Evolutionary conservation across 1,140 invertebrate species (phyloP), one percentile per base, ranked within the genome.

Genomic region (Drosophila virilis): DNA sequence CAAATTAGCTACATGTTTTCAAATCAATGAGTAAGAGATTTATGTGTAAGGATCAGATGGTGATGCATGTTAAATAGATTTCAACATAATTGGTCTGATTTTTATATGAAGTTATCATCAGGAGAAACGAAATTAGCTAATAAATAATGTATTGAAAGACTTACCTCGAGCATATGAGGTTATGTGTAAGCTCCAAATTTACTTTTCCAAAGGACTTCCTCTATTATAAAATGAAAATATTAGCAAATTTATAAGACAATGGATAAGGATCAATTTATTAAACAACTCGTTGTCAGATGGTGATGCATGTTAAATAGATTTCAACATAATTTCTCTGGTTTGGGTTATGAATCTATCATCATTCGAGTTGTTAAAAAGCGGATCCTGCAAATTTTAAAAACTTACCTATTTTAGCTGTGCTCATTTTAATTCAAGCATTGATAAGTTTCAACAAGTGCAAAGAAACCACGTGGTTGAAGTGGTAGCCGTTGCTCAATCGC

Each of bases 241-340:
- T 15, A 45, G 1, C 6, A 40, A 4, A 12, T 40, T 40, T n/a
- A 0, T 4, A 40, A 3, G 17, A 7, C n/a, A 4, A 6, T 43
- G 4, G 10, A 13, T 6, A 28, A 33, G 22, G 0, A 13, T 1
- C 1, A 3, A 46, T 59, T 12, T 51, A 12, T 52, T 38, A 54
- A 45, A 54, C 8, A 48, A 60, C n/a, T 59, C 15, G 48, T 43
- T 60, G 8, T 78, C 81, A 85, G 80, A 85, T 85, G 81, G 81
- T 85, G 81, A 85, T 85, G 82, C 82, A 85, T 85, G 82, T 85
- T 75, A 62, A 32, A 72, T 42, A 35, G 59, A 77, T 84, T 84
- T 84, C 80, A 84, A 83, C 80, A 84, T 70, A 15, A 64, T 73
- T 73, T 22, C 9, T 84, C 77, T 65, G 80, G 48, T 51, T 8